These are phyloP conservation scores for Anolis carolinensis DNA, from an alignment of 2,113 vertebrate species.

Conservation along the genomic window DNA sequence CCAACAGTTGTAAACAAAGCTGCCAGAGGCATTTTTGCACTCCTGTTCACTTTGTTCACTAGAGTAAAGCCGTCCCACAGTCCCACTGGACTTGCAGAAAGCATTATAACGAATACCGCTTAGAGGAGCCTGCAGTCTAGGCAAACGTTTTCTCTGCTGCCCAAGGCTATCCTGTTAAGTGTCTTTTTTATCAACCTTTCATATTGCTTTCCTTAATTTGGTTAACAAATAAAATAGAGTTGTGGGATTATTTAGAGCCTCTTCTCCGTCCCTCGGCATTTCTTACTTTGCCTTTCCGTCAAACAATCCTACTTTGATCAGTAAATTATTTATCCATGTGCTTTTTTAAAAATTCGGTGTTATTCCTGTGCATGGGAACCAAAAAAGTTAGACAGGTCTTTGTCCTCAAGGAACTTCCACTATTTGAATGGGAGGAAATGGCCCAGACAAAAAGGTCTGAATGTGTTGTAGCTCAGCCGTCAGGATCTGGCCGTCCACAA, in stretches of 20 bases:
- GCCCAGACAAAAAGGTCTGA: too few species aligned
- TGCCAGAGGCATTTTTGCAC: constrained; percentile 47
- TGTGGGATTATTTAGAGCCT: neutral
- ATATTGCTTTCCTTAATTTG: constrained; percentile 43
- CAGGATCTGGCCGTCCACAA: too few species aligned
- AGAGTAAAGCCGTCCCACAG: constrained; percentile 36
- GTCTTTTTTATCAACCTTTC: neutral
- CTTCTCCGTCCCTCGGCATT: too few species aligned
- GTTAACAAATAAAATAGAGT: constrained; percentile 46
- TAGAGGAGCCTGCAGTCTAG: neutral
- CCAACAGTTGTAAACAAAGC: constrained; percentile 12
- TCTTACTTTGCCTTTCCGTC: neutral
- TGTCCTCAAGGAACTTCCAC: too few species aligned
- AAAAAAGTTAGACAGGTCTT: too few species aligned
- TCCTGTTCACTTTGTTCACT: constrained; percentile 19
- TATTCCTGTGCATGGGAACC: too few species aligned
- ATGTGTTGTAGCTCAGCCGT: too few species aligned
- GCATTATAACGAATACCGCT: constrained; percentile 45
- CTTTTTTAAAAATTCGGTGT: too few species aligned
- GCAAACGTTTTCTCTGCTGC: constrained; percentile 33
- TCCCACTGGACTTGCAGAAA: constrained; percentile 38
- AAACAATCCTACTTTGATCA: neutral
- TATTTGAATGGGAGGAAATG: too few species aligned
- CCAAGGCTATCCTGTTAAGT: constrained; percentile 39
- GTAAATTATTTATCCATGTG: too few species aligned